A percentile compares a stretch with the other conserved stretches of the same genome.
Evolutionary conservation across 2,888 invertebrate species (phyloP).

Genomic region (Alentia gelatinosa): DNA sequence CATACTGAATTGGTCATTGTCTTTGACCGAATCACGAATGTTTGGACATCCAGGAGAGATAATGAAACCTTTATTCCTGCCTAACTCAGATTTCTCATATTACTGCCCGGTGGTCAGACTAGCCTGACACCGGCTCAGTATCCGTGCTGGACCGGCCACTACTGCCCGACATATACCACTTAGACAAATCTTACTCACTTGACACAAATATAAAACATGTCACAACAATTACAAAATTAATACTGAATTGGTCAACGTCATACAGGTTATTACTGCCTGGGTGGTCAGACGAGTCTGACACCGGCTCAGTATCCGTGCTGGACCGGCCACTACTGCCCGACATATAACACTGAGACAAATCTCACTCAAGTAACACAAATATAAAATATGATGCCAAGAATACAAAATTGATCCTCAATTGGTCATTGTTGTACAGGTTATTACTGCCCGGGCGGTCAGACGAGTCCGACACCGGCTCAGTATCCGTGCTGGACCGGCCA

Average conservation of each 20-base stretch:
- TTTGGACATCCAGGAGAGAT: too few species aligned
- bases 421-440: constrained; percentile 68
- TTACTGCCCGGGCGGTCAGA: constrained; percentile 77
- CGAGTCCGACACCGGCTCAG: constrained; percentile 71
- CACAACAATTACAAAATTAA: neutral
- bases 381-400: neutral
- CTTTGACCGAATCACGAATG: too few species aligned
- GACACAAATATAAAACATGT: neutral
- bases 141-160: constrained; percentile 76
- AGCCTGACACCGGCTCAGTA: constrained; percentile 71
- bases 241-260: neutral
- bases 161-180: constrained; percentile 66
- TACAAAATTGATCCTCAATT: neutral
- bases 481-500: constrained; percentile 74
- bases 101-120: constrained; percentile 75
- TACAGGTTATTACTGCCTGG: constrained; percentile 78
- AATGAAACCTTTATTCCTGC: too few species aligned
- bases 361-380: neutral
- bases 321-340: constrained; percentile 76
- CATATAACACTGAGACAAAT: neutral
- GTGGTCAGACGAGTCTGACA: constrained; percentile 71
- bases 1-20: too few species aligned
- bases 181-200: neutral
- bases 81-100: too few species aligned
- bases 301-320: constrained; percentile 71